Base-by-base conservation (phyloP, 2,797 vertebrate genomes). In the Sciurus carolinensis region DNA sequence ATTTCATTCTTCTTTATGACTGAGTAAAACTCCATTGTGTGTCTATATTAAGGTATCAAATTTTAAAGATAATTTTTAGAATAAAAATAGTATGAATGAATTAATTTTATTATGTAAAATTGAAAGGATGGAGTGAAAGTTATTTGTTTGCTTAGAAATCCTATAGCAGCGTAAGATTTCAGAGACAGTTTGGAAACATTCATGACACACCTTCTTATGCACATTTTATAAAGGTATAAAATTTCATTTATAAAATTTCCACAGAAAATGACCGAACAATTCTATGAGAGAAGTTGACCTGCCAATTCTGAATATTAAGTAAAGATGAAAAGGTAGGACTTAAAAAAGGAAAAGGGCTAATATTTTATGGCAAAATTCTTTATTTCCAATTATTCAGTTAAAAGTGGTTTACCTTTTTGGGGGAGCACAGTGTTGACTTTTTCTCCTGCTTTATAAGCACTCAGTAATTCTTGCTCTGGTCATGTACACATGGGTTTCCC, bases 91-190 rank as follows among this genome's bases (percentile, higher is more conserved):
- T 33, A 86, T 26, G 66, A 64, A 13, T 87, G 15, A 87, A 71
- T 91, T 39, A 90, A 92, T 89, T 95, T 91, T 87, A 87, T 83
- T 81, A 86, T 52, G 15, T 73, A 77, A 8, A n/a, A 95, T 12
- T 71, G n/a, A 85, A 22, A 94, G 73, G 77, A 92, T 10, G 15
- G 28, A 94, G 24, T 71, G 59, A 83, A 84, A 79, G 10, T 76
- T 86, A 81, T 26, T 77, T 73, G 30, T 76, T 81, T 86, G 24
- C 52, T 90, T 93, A 87, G 66, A 87, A 81, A 26, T 52, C 81
- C 54, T 75, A 76, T 95, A 80, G 33, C 50, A 80, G 86, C 17
- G 30, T 71, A 77, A 50, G 47, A 89, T 84, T 84, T 71, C 33
- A 73, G 39, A 22, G 44, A 50, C 24, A 79, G 44, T 90, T 95